A percentile compares a stretch with the other conserved stretches of the same genome.
phyloP scores from a whole-genome alignment of 2,113 vertebrate genomes.

The Eudyptes chrysolophus region DNA sequence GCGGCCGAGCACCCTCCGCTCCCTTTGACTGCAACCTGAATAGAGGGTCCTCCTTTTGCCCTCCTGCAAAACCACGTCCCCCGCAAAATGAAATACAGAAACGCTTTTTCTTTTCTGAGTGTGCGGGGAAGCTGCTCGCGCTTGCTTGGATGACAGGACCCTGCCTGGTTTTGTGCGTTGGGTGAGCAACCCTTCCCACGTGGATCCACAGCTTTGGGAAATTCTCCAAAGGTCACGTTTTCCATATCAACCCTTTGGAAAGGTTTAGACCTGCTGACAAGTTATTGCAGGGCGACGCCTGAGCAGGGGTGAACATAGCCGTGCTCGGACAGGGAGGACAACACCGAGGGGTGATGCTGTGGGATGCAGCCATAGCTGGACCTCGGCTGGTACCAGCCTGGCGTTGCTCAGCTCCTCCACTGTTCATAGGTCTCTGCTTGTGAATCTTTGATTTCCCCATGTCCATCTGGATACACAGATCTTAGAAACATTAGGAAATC shows the following conservation, averaged over 20 bases:
- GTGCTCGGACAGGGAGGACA: rapidly evolving
- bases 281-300: rapidly evolving
- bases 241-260: neutral
- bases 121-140: rapidly evolving
- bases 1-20: neutral
- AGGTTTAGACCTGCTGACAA: neutral
- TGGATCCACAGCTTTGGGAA: rapidly evolving
- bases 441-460: neutral
- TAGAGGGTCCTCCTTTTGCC: neutral
- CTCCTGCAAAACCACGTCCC: neutral
- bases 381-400: neutral
- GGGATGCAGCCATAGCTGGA: neutral
- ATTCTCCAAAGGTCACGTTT: neutral
- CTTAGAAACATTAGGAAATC: neutral
- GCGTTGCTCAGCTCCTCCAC: neutral
- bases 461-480: neutral
- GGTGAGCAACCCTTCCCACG: neutral
- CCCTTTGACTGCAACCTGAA: slow-evolving; percentile 32
- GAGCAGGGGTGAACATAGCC: neutral
- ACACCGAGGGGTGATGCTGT: neutral
- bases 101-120: rapidly evolving
- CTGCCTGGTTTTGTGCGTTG: neutral
- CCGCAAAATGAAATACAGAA: neutral
- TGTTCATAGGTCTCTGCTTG: neutral
- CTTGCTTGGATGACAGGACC: neutral